phyloP scores from a whole-genome alignment of 2,113 vertebrate genomes.

The Pterocles burchelli region DNA sequence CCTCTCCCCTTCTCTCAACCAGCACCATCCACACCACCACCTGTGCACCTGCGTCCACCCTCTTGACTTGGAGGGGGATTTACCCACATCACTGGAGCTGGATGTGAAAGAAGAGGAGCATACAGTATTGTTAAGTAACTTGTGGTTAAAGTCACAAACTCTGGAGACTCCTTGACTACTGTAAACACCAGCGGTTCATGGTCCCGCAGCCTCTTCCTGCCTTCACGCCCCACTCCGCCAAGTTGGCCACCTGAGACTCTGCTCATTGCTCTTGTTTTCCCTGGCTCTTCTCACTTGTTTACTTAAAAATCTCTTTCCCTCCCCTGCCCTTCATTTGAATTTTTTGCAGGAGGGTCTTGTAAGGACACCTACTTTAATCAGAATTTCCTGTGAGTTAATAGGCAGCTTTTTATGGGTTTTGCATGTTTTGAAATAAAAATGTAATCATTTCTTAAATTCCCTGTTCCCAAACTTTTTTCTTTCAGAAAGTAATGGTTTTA shows the following conservation, averaged over 20 bases:
- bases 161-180: conserved; percentile 34
- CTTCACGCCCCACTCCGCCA: background rate
- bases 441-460: background rate
- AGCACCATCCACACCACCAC: background rate
- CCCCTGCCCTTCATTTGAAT: conserved; percentile 39
- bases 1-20: background rate
- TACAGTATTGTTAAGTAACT: conserved; percentile 34
- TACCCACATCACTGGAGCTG: background rate
- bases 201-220: conserved; percentile 54
- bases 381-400: conserved; percentile 27
- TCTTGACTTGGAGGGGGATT: background rate
- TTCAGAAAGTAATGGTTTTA: background rate
- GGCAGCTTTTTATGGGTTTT: background rate
- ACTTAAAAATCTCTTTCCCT: conserved; percentile 37
- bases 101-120: background rate
- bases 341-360: conserved; percentile 56
- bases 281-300: conserved; percentile 62
- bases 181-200: background rate
- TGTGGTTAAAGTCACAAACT: conserved; percentile 36
- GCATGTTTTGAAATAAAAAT: background rate
- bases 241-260: conserved; percentile 61
- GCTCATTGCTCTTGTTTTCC: conserved; percentile 53
- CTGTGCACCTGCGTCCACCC: background rate
- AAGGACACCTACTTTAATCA: conserved; percentile 45
- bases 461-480: background rate